phyloP scores from a whole-genome alignment of 2,888 invertebrate genomes.

The Himalopsyche kuldschensis region DNA sequence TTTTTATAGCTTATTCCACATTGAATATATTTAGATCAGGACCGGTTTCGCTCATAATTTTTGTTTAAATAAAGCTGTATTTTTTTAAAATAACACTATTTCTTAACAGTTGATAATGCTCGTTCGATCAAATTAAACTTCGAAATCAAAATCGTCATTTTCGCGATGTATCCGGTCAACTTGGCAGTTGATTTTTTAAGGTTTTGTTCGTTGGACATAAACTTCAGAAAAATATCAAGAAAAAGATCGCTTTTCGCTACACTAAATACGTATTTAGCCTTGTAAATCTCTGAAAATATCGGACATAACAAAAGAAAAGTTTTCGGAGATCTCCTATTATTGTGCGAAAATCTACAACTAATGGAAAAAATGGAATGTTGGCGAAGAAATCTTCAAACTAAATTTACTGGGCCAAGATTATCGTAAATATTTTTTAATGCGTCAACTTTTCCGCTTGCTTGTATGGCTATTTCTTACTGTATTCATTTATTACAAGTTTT shows the following conservation, averaged over 20 bases:
- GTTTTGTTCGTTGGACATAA: no score
- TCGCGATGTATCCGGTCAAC: no score
- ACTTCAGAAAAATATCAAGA: background rate
- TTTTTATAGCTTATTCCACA: no score
- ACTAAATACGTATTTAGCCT: background rate
- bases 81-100: no score
- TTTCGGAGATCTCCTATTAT: background rate
- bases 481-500: background rate
- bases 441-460: background rate
- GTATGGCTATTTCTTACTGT: background rate
- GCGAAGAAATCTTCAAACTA: background rate
- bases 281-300: background rate
- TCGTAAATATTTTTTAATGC: background rate
- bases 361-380: background rate
- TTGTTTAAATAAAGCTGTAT: no score
- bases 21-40: no score
- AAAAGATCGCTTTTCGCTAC: background rate
- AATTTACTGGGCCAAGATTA: background rate
- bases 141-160: no score
- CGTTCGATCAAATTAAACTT: no score
- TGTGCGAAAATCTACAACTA: background rate
- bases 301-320: background rate
- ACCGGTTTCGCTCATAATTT: no score
- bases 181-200: no score
- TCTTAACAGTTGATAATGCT: no score